Conservation (phyloP, 1,140 invertebrate genomes). For the Psilanteris sp. region DNA sequence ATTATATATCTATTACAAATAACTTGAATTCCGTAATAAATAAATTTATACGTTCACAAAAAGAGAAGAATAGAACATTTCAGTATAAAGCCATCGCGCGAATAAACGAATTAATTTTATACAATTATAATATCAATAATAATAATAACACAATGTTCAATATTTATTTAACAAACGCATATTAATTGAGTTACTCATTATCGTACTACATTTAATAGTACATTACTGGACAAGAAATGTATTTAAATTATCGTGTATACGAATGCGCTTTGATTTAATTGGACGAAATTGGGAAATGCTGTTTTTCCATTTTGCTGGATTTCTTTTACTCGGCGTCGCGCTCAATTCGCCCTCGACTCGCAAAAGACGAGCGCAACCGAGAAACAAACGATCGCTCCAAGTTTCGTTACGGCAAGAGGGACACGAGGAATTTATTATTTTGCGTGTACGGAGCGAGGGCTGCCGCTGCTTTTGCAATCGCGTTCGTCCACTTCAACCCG, state of each 20-base stretch:
- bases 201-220: no score
- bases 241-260: not conserved
- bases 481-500: constrained; percentile 77
- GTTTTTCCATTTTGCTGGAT: constrained; percentile 49
- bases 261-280: constrained; percentile 22
- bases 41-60: no score
- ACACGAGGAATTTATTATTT: constrained; percentile 76
- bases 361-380: constrained; percentile 68
- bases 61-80: no score
- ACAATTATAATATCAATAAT: no score
- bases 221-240: no score
- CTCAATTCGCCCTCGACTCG: constrained; percentile 39
- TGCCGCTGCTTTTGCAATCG: constrained; percentile 65
- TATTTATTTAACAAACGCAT: no score
- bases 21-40: no score
- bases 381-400: constrained; percentile 72
- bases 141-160: no score
- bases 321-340: constrained; percentile 45
- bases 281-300: constrained; percentile 52
- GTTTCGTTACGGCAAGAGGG: constrained; percentile 70
- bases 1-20: no score
- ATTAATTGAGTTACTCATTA: no score
- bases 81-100: no score
- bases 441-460: constrained; percentile 59
- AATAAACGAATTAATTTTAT: no score